Base-by-base conservation (phyloP, 1,140 invertebrate genomes). In the Drosophila sturtevanti region DNA sequence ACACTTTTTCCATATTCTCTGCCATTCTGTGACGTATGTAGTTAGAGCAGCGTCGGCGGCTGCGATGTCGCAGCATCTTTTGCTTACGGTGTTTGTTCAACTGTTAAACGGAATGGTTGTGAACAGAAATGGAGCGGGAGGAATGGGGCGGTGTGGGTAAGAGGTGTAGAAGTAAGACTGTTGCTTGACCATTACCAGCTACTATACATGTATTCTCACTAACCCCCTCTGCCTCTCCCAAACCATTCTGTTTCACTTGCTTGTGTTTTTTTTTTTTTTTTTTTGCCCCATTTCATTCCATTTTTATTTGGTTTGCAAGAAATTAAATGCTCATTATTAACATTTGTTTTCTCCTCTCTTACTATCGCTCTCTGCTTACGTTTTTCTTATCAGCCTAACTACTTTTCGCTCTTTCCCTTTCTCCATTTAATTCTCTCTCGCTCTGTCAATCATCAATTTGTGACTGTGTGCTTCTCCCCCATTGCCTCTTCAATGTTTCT, bases 381-480 rank as follows among this genome's bases (percentile, higher is more conserved):
- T 75, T 54, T 78, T 80, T 71, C 75, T 72, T 82, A 82, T 82
- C 80, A 79, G 67, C 72, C 76, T 34, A 70, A 77, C 62, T 54
- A 74, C 72, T 76, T 68, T 71, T 51, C n/a, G 54, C 12, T 27
- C 41, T 7, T 24, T 14, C 54, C 31, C 21, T 67, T 48, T 5
- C 34, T 10, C 14, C 12, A 4, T 31, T 24, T 2, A 24, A 24
- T 18, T 55, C 38, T 67, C n/a, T 7, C 51, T 37, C 18, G 22
- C 22, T 16, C 34, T 31, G 34, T 35, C 66, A 66, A 54, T 67
- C 74, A 72, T 79, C 72, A 82, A 63, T 82, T 82, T 75, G 62
- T 59, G 52, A 31, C 54, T 48, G 41, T 48, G 41, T 81, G 64
- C 37, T 44, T n/a, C 35, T 56, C 55, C 31, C 52, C 37, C 38